phyloP scores from a whole-genome alignment of 2,113 vertebrate species.

The Pseudonaja textilis region DNA sequence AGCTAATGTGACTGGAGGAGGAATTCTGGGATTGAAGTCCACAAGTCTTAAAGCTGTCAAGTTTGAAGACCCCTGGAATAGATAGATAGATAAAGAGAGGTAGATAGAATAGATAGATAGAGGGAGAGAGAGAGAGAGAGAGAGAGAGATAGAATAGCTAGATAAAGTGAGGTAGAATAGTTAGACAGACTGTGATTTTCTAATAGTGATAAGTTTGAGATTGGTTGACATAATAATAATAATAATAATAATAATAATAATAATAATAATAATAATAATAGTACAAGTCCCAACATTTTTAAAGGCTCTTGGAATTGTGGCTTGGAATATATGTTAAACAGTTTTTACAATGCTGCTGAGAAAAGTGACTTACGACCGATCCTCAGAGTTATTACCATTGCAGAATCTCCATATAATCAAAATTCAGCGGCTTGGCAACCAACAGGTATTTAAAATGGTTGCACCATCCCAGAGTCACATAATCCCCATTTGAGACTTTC shows the following conservation, averaged over 20 bases:
- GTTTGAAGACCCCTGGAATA: too few species aligned
- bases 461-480: neutral
- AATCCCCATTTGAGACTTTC: neutral
- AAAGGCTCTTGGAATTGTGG: neutral
- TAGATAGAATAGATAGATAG: too few species aligned
- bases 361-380: neutral
- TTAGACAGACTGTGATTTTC: neutral
- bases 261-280: too few species aligned
- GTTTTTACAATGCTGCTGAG: neutral
- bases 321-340: neutral
- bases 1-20: too few species aligned
- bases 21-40: too few species aligned
- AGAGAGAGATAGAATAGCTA: too few species aligned
- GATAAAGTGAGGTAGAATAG: too few species aligned
- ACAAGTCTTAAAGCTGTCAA: too few species aligned
- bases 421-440: neutral
- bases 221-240: neutral
- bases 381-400: neutral
- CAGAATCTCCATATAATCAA: neutral
- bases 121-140: too few species aligned
- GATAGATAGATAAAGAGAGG: too few species aligned
- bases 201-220: neutral
- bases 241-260: too few species aligned
- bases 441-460: neutral
- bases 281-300: neutral